Percentiles rank a stretch among this genome's conserved stretches.
Evolutionary conservation across 2,113 vertebrate species (phyloP).

Genomic region (Smithornis capensis): DNA sequence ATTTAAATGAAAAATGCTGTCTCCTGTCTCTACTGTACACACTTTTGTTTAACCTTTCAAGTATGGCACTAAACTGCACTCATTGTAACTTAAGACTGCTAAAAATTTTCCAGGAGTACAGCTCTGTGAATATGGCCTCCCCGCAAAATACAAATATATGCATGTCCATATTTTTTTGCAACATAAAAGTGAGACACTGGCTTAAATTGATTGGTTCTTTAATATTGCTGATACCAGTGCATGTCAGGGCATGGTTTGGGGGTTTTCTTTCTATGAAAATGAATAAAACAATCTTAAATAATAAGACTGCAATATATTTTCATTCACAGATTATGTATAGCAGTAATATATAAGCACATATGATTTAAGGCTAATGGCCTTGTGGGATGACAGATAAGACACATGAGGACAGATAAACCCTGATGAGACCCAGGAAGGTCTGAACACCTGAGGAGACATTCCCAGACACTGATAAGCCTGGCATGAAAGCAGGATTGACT

Average conservation of each 20-base stretch:
- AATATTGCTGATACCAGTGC: not conserved
- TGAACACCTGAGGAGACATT: too few species aligned
- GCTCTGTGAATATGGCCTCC: not conserved
- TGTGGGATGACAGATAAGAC: too few species aligned
- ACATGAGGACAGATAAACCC: too few species aligned
- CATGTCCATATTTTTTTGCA: fast-evolving
- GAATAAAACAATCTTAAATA: not conserved
- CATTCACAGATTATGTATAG: not conserved
- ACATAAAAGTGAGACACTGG: not conserved
- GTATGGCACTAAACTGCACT: not conserved
- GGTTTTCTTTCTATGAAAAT: not conserved
- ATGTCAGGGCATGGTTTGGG: not conserved
- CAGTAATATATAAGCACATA: not conserved
- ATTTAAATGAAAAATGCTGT: not conserved
- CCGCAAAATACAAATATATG: not conserved
- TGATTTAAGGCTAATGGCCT: not conserved
- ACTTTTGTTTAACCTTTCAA: not conserved
- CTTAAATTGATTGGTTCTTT: not conserved
- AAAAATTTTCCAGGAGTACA: not conserved
- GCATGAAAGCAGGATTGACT: too few species aligned
- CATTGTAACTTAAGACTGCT: not conserved
- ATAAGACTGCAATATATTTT: not conserved
- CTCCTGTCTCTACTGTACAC: not conserved
- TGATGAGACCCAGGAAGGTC: too few species aligned
- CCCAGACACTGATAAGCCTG: too few species aligned